phyloP scores from a whole-genome alignment of 1,140 invertebrate genomes.

The Teleopsis dalmanni region DNA sequence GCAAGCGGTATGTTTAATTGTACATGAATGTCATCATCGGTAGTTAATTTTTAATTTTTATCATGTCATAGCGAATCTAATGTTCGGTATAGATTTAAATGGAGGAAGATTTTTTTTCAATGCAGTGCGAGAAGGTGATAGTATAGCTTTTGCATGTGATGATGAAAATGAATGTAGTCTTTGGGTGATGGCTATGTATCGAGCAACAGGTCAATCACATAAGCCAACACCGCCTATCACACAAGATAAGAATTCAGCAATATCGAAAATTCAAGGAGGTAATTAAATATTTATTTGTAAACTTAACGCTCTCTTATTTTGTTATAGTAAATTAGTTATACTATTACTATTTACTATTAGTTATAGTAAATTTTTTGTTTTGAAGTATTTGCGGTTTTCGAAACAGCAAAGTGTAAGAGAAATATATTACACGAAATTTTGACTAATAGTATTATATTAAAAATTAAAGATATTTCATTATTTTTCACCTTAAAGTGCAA shows the following conservation, averaged over 20 bases:
- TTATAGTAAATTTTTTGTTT: too few species aligned
- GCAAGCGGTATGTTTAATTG: conserved; percentile 60
- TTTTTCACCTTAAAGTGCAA: too few species aligned
- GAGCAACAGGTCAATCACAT: conserved; percentile 97
- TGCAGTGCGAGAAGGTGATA: conserved; percentile 96
- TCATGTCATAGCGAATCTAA: conserved; percentile 66
- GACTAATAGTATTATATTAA: too few species aligned
- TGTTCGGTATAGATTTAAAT: conserved; percentile 83
- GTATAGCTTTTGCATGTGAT: conserved; percentile 91
- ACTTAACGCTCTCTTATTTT: background rate
- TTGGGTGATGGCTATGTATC: conserved; percentile 98
- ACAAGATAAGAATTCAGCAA: conserved; percentile 76
- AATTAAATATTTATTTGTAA: conserved; percentile 1
- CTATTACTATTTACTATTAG: background rate
- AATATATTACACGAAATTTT: too few species aligned
- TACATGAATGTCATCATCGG: background rate
- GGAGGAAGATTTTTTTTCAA: conserved; percentile 95
- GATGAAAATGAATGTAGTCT: conserved; percentile 97
- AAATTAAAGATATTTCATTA: too few species aligned
- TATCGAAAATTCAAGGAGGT: conserved; percentile 79
- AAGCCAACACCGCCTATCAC: conserved; percentile 92
- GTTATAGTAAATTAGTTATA: background rate
- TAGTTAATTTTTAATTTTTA: background rate
- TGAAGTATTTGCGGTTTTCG: too few species aligned
- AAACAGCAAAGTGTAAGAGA: too few species aligned